These are phyloP conservation scores for Cepaea hortensis DNA, from an alignment of 2,888 invertebrate genomes.

Conservation along the genomic window DNA sequence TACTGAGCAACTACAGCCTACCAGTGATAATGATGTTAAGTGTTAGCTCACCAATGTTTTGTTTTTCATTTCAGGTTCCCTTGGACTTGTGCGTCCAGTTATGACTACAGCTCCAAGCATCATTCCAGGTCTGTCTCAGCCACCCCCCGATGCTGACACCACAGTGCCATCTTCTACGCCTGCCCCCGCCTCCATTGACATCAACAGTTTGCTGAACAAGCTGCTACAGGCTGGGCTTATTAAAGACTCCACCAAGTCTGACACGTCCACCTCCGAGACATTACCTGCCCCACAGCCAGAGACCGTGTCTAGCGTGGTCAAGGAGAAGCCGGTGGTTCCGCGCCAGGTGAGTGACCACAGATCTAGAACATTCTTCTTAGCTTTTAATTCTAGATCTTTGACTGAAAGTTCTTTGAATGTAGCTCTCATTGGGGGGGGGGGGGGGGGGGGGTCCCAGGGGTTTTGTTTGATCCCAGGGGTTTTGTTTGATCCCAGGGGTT, in stretches of 20 bases:
- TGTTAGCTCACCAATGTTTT: no score
- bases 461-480: no score
- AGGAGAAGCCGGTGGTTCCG: not conserved
- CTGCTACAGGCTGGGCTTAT: conserved; percentile 45
- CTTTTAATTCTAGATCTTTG: no score
- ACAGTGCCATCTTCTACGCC: conserved; percentile 45
- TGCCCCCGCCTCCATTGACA: conserved; percentile 48
- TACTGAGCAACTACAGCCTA: no score
- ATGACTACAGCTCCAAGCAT: not conserved
- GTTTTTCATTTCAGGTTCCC: not conserved
- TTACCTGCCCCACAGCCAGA: conserved; percentile 2
- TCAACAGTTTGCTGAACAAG: conserved; percentile 47
- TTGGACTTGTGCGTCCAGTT: not conserved
- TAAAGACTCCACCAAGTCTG: conserved; percentile 35
- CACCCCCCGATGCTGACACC: not conserved
- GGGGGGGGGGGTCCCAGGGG: no score
- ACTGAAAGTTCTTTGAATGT: no score
- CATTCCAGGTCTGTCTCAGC: not conserved
- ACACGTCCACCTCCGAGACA: not conserved
- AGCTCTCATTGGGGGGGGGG: no score
- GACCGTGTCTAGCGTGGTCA: not conserved
- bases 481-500: no score
- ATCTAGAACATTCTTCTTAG: no score
- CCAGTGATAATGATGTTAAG: no score
- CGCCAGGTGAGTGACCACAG: not conserved